phyloP scores from a whole-genome alignment of 2,888 invertebrate species.

The Apomyelois bistriatella region DNA sequence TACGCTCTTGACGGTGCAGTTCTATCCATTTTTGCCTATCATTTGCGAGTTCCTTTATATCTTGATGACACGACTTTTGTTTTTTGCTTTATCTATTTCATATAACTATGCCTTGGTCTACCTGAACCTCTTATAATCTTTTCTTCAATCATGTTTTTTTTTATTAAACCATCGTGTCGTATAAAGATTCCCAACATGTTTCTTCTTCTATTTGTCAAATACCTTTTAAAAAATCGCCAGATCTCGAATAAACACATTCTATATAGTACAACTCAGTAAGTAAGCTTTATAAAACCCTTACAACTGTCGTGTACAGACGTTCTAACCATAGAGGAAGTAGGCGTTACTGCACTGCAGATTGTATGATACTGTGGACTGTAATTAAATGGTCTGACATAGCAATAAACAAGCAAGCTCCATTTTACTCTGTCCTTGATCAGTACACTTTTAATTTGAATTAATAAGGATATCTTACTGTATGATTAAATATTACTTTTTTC shows the following conservation, averaged over 20 bases:
- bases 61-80: too few species aligned
- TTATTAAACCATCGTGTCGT: too few species aligned
- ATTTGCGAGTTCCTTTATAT: too few species aligned
- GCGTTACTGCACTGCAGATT: slow-evolving; percentile 42
- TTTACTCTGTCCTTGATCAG: neutral
- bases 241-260: neutral
- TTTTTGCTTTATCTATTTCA: too few species aligned
- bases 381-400: slow-evolving; percentile 55
- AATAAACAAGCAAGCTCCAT: slow-evolving; percentile 27
- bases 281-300: neutral
- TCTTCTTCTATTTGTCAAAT: too few species aligned
- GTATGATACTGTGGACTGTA: slow-evolving; percentile 41
- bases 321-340: slow-evolving; percentile 46
- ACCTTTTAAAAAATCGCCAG: neutral
- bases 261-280: neutral
- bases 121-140: too few species aligned
- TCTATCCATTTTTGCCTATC: too few species aligned
- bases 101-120: too few species aligned
- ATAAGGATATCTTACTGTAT: neutral
- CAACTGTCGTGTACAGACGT: slow-evolving; percentile 27
- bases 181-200: too few species aligned
- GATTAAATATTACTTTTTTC: neutral
- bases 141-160: too few species aligned
- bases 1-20: too few species aligned
- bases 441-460: neutral